Percentiles rank a stretch among this genome's conserved stretches.
Conservation (phyloP, 2,888 invertebrate species). For the Julus scandinavius region DNA sequence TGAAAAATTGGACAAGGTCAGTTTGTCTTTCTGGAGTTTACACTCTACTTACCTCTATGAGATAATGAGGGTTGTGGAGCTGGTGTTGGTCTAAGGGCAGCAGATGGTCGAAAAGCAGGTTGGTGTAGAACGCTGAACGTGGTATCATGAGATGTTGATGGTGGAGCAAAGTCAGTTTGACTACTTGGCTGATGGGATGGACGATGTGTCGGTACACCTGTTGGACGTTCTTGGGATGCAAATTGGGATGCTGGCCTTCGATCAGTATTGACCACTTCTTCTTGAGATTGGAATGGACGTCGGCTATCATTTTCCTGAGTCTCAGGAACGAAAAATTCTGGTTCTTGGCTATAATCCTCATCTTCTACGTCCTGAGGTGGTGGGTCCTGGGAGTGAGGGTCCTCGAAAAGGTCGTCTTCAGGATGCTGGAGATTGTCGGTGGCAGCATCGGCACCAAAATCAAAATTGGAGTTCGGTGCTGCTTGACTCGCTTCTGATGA, state of each 20-base stretch:
- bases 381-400: conserved; percentile 13
- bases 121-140: background rate
- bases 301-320: background rate
- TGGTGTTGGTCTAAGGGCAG: background rate
- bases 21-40: no score
- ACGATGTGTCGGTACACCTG: background rate
- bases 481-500: background rate
- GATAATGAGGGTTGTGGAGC: conserved; percentile 43
- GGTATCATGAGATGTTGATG: background rate
- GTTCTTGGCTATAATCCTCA: conserved; percentile 40
- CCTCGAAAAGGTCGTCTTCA: conserved; percentile 45
- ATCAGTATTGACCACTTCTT: background rate
- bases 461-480: conserved; percentile 30
- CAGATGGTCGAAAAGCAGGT: conserved; percentile 8
- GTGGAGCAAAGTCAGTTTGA: background rate
- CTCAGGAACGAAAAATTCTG: conserved; percentile 44
- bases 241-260: conserved; percentile 19
- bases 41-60: conserved; percentile 6
- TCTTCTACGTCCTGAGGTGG: conserved; percentile 50
- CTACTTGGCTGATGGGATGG: background rate
- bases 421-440: background rate
- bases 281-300: conserved; percentile 40
- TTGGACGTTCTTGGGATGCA: background rate
- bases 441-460: conserved; percentile 3
- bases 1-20: no score